These are phyloP conservation scores for Macrosoma leucophasiata DNA, from an alignment of 2,888 invertebrate species.

Conservation along the genomic window DNA sequence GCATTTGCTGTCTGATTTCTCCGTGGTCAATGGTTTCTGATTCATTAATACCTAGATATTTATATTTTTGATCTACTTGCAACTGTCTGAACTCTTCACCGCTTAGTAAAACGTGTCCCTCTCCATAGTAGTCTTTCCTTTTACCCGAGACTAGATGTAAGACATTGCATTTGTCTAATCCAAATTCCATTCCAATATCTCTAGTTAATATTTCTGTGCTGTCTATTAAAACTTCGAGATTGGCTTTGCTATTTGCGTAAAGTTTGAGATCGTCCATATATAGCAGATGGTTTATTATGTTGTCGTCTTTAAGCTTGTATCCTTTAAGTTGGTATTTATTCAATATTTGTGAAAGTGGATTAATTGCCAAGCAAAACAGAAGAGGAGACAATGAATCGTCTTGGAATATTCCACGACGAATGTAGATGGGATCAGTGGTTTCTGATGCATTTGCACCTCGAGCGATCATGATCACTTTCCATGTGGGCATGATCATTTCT, in stretches of 20 bases:
- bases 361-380: conserved; percentile 19
- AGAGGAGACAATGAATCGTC: conserved; percentile 15
- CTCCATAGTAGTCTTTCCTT: too few relatives aligned
- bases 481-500: conserved; percentile 5
- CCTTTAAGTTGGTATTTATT: conserved; percentile 18
- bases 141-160: neutral
- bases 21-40: conserved; percentile 11
- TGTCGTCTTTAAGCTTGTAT: conserved; percentile 16
- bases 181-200: neutral
- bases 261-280: conserved; percentile 21
- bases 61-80: too few relatives aligned
- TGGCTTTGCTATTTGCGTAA: conserved; percentile 4
- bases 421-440: conserved; percentile 12
- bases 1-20: conserved; percentile 10
- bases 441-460: conserved; percentile 1
- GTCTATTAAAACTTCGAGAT: neutral
- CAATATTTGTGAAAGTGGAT: conserved; percentile 19
- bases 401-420: conserved; percentile 15
- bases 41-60: conserved; percentile 16
- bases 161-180: neutral
- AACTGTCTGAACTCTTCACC: too few relatives aligned
- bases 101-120: too few relatives aligned
- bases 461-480: conserved; percentile 15
- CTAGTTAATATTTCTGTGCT: neutral
- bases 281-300: conserved; percentile 1